Base-by-base conservation (phyloP, 2,113 vertebrate genomes). In the Oncorhynchus nerka region DNA sequence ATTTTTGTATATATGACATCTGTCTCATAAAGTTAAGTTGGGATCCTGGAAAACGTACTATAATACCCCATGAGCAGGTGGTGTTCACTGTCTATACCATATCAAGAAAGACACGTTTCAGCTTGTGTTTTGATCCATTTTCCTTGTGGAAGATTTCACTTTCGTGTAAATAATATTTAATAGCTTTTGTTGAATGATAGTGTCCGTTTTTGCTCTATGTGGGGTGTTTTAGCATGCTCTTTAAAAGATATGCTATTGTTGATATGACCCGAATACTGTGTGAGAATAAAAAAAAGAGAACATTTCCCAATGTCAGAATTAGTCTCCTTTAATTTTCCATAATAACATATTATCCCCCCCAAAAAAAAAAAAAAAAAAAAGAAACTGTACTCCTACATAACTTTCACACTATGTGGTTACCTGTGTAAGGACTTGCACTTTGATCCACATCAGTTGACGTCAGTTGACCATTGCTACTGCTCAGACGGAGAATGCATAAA, bases 151-250 rank as follows among this genome's bases (percentile, higher is more conserved):
- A 94, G 92, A 94, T 90, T 84, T 90, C 84, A 81, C 85, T 91
- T 92, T 87, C 87, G 81, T 97, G 95, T 97, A 97, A 93, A 98
- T 95, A 86, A 93, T 96, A 97, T 96, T 97, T 96, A 96, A 96
- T 95, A 96, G 94, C 94, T 96, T 95, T 95, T 94, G 95, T 97
- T 93, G 94, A 95, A 94, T 95, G 94, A 96, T 94, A 94, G 94
- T 94, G 92, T 94, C 86, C 77, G 89, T 92, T 81, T 90, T 93
- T 85, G 88, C 92, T 93, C 91, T 90, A 85, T 92, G 85, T 86
- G 91, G 92, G 93, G 91, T 90, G 94, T 93, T 93, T 90, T 91
- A 95, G 96, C 97, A 98, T 98, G 96, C 93, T 91, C 88, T 92
- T 91, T 81, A 90, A 90, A 91, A 93, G 91, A 94, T 93, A 93